Conservation (phyloP, 2,797 vertebrate genomes). For the Falco columbarius region DNA sequence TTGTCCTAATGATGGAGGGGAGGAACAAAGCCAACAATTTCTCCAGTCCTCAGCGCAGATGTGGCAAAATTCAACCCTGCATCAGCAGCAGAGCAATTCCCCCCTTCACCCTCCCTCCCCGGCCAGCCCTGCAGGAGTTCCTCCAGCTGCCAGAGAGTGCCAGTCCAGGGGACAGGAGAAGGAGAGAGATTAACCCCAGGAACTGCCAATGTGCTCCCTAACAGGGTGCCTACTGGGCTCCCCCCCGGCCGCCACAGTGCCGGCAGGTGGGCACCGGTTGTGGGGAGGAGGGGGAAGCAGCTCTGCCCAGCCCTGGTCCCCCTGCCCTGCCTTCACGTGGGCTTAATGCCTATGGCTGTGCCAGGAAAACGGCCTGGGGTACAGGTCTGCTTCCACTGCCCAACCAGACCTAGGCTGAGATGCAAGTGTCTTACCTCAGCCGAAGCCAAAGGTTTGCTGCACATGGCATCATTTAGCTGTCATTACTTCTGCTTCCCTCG, state of each 20-base stretch:
- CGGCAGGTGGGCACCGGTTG: not conserved
- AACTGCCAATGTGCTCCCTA: not conserved
- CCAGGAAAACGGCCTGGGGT: not conserved
- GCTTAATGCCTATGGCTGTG: not conserved
- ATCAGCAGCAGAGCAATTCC: not conserved
- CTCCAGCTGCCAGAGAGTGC: not conserved
- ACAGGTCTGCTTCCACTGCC: not conserved
- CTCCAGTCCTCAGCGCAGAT: not conserved
- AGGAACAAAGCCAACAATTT: not conserved
- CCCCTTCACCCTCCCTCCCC: not conserved
- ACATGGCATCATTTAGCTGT: not conserved
- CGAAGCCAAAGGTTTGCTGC: not conserved
- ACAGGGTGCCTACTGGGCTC: not conserved
- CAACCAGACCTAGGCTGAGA: not conserved
- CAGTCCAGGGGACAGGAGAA: not conserved
- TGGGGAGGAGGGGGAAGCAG: not conserved
- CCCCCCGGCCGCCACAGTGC: fast-evolving
- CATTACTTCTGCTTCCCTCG: not conserved
- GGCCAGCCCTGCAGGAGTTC: not conserved
- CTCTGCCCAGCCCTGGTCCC: not conserved
- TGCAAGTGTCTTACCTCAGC: not conserved
- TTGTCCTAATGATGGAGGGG: not conserved
- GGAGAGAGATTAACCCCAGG: not conserved
- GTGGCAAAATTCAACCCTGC: not conserved
- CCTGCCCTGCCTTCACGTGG: not conserved